Evolutionary conservation across 1,140 invertebrate genomes (phyloP), one percentile per base, ranked within the genome.

Genomic region (Drosophila suzukii): DNA sequence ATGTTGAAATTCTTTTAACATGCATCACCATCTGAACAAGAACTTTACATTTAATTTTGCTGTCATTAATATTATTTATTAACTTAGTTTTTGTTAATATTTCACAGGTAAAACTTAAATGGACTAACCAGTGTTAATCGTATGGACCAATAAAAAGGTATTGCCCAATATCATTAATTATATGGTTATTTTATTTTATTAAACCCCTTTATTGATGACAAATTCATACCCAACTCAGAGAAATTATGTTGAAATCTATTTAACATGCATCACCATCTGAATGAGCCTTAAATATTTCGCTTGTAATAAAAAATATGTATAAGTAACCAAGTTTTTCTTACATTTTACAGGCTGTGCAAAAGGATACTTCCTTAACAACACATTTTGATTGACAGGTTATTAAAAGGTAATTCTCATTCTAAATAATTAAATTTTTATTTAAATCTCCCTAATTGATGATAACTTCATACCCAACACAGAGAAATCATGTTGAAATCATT

Each of bases 211-310:
- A 36, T 30, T 73, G 67, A 73, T 73, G 67, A 74, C 32, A 73
- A 39, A 39, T 51, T 53, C 74, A 77, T 78, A 70, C 74, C 38
- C 11, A 78, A 78, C 13, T 47, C 67, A 55, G 66, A 78, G 1
- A 20, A 61, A 51, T 56, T 30, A 73, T 78, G 76, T 78, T 78
- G 75, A 78, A 73, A 78, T 72, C 38, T 27, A 34, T 49, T 70
- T 70, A 75, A 80, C 78, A 79, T 80, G 78, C 78, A 80, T 80
- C 78, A 80, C 78, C 78, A 80, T 79, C 78, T 79, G 78, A 79
- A 44, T 41, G 27, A 49, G 41, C 1, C 0, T 24, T 34, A 4
- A 4, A 20, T 27, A 27, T 2, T 12, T 10, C 17, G 15, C 1
- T 10, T 12, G n/a, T 1, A 8, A 4, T 11, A 8, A 20, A 5